Conservation (phyloP, 2,888 invertebrate species). For the Drosophila merina region DNA sequence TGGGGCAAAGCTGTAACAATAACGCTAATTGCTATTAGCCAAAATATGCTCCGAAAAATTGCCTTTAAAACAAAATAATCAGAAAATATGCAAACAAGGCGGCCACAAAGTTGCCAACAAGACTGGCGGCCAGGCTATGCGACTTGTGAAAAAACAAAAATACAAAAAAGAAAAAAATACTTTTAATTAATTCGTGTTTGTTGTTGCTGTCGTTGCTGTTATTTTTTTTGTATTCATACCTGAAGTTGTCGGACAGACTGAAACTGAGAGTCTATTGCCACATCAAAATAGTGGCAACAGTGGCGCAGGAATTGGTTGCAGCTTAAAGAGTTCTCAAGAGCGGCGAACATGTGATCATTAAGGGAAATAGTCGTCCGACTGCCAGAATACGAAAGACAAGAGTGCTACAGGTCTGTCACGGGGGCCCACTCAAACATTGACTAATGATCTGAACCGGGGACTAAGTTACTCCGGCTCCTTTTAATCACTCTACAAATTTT, state of each 20-base stretch:
- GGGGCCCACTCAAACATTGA: constrained; percentile 8
- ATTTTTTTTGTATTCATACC: constrained; percentile 36
- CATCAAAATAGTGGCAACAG: constrained; percentile 33
- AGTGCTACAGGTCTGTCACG: constrained; percentile 18
- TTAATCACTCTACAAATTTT: constrained; percentile 18
- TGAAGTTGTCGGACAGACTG: constrained; percentile 35
- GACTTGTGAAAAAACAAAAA: constrained; percentile 66
- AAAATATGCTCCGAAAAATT: constrained; percentile 56
- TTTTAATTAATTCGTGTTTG: constrained; percentile 71
- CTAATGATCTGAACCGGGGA: constrained; percentile 25
- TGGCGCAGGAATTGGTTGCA: constrained; percentile 40
- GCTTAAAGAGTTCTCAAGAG: constrained; percentile 29
- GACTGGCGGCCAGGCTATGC: constrained; percentile 27
- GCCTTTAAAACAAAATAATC: constrained; percentile 62
- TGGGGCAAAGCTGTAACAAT: constrained; percentile 45
- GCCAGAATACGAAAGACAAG: constrained; percentile 3
- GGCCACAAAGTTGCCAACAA: constrained; percentile 58
- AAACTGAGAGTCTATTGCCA: constrained; percentile 51
- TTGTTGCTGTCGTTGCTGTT: constrained; percentile 35
- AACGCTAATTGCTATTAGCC: constrained; percentile 66
- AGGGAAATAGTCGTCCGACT: constrained; percentile 15
- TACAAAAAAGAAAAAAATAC: constrained; percentile 53
- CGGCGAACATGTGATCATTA: constrained; percentile 32
- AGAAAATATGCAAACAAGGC: constrained; percentile 74
- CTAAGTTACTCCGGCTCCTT: constrained; percentile 1